Conservation (phyloP, 2,797 vertebrate genomes). For the Malurus splendens region DNA sequence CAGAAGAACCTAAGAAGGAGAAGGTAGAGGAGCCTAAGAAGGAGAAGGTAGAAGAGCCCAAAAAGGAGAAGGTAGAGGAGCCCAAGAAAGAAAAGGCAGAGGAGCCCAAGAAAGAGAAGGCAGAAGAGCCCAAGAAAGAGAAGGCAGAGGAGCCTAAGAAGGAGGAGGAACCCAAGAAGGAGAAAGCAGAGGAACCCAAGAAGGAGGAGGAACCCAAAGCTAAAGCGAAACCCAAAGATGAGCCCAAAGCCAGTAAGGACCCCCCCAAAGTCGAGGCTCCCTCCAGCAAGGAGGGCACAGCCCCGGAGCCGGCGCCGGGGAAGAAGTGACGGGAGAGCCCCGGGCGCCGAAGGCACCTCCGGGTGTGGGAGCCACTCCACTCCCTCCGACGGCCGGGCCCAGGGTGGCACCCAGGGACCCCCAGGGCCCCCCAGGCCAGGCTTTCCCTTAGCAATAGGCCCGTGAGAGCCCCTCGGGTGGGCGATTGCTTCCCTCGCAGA, state of each 20-base stretch:
- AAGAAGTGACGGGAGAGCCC: constrained; percentile 24
- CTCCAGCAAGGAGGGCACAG: constrained; percentile 29
- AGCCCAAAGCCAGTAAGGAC: constrained; percentile 43
- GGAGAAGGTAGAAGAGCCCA: not conserved
- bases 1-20: constrained; percentile 28
- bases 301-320: not conserved
- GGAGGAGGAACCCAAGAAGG: not conserved
- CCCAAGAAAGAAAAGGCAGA: not conserved
- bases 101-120: constrained; percentile 39
- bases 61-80: not conserved
- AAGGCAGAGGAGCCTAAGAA: constrained; percentile 6
- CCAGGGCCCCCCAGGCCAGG: constrained; percentile 14
- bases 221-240: constrained; percentile 54
- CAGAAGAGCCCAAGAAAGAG: not conserved
- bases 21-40: constrained; percentile 44
- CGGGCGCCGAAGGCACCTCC: rapidly evolving
- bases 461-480: constrained; percentile 40
- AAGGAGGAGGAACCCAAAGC: not conserved
- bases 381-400: not conserved
- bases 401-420: not conserved
- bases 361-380: not conserved
- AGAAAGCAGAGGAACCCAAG: constrained; percentile 52
- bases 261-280: not conserved
- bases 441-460: constrained; percentile 64
- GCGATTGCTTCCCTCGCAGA: constrained; percentile 79